Base-by-base conservation (phyloP, 1,140 invertebrate genomes). In the Drosophila guanche region DNA sequence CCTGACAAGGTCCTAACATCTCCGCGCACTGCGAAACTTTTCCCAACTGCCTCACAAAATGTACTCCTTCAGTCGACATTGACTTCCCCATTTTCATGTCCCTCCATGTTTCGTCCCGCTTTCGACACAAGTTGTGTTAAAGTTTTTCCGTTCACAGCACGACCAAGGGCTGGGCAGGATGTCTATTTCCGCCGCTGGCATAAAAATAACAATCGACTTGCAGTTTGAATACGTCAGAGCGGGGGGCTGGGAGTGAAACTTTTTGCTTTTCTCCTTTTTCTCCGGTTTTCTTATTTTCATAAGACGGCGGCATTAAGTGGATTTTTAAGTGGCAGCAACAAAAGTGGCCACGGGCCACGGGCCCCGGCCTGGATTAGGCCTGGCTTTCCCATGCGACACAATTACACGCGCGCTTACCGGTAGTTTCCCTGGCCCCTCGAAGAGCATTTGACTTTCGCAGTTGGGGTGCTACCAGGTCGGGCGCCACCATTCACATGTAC, bases 201-300 rank as follows among this genome's bases (percentile, higher is more conserved):
- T 86, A 81, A 86, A 86, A 86, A 86, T 86, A 86, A 86, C 83
- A 86, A 86, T 86, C 81, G 81, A 86, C 81, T 86, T 88, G 81
- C 81, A 86, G 77, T 86, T 88, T 86, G 81, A 86, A 86, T 86
- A 86, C 81, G 79, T 77, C 81, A 85, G 62, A 53, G 40, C 8
- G 47, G 6, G 25, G 27, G 16, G 23, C 43, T 20, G 16, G 16
- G 16, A 20, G 16, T 20, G 46, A 52, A 53, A 57, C 60, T 74
- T 48, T 40, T 56, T 47, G 29, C 41, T 60, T n/a, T n/a, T n/a
- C n/a, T n/a, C n/a, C 47, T 56, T 41, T 40, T 46, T 68, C n/a
- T 29, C 22, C 56, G 69, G 69, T 70, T 50, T 41, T 75, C 72
- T 74, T 86, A 67, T 58, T 54, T 59, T 43, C 54, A 40, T 56